Evolutionary conservation across 2,797 vertebrate species (phyloP).

Genomic region (Coracias cyanogaster): DNA sequence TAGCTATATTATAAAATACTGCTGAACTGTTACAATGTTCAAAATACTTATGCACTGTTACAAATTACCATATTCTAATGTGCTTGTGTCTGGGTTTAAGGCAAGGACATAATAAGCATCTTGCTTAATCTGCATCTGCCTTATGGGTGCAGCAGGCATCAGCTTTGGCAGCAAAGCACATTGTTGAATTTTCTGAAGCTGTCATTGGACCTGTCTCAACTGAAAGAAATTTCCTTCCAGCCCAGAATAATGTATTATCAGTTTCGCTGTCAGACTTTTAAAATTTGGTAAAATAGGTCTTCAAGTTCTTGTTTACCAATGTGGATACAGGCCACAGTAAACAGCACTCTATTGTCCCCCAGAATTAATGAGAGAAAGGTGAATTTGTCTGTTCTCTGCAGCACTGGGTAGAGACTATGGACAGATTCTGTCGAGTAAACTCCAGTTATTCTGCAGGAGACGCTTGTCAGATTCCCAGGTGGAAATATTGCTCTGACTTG

Average conservation of each 20-base stretch:
- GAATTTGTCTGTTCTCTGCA: background rate
- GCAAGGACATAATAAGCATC: background rate
- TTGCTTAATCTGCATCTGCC: background rate
- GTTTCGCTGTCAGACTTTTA: background rate
- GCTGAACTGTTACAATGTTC: background rate
- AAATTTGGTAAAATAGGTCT: background rate
- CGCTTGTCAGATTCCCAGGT: background rate
- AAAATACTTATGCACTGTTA: background rate
- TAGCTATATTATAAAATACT: background rate
- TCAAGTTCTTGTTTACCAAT: background rate
- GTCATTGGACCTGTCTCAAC: background rate
- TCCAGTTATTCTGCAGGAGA: background rate
- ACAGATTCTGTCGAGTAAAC: background rate
- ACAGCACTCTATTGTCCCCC: accelerated
- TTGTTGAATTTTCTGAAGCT: background rate
- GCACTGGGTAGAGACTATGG: background rate
- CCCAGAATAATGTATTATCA: background rate
- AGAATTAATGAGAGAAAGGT: background rate
- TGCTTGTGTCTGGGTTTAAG: background rate
- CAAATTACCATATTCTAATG: background rate
- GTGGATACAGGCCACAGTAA: background rate
- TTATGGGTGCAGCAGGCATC: background rate
- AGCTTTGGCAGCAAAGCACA: background rate
- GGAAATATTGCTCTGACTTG: background rate
- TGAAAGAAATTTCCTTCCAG: background rate